Conservation (phyloP, 1,140 invertebrate genomes). For the Leptoteleia sp. region DNA sequence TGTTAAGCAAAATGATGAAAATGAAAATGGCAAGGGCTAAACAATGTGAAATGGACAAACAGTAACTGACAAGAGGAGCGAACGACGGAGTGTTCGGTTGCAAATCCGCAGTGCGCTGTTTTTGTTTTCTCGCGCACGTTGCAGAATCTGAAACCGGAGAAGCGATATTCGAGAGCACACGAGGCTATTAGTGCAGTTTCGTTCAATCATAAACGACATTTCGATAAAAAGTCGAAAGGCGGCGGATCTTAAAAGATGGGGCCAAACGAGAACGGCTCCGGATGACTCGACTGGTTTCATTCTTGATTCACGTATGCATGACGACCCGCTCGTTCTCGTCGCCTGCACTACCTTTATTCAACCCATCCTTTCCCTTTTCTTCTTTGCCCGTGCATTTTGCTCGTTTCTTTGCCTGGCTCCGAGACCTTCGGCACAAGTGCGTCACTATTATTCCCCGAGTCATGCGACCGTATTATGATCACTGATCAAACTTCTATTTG, state of each 20-base stretch:
- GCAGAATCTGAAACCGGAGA: too few species aligned
- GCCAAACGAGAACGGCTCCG: slow-evolving; percentile 69
- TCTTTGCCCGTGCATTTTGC: slow-evolving; percentile 34
- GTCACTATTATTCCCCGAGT: slow-evolving; percentile 50
- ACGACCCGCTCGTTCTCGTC: slow-evolving; percentile 64
- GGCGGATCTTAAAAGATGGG: slow-evolving; percentile 75
- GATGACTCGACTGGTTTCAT: slow-evolving; percentile 79
- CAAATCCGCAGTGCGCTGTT: too few species aligned
- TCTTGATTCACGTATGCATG: slow-evolving; percentile 80
- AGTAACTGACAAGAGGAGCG: too few species aligned
- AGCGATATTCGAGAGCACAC: too few species aligned
- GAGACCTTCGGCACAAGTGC: slow-evolving; percentile 42
- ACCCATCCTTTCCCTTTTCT: slow-evolving; percentile 41
- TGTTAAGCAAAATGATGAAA: too few species aligned
- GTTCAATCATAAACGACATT: too few species aligned
- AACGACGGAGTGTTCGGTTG: too few species aligned
- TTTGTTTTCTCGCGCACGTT: too few species aligned
- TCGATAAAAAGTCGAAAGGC: slow-evolving; percentile 72
- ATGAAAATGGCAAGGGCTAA: too few species aligned
- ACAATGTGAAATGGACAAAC: too few species aligned
- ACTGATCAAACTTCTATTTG: slow-evolving; percentile 61
- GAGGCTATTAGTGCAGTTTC: too few species aligned
- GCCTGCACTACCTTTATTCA: slow-evolving; percentile 61
- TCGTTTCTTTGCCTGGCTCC: slow-evolving; percentile 35
- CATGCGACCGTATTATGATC: slow-evolving; percentile 57